These are phyloP conservation scores for Deilephila porcellus DNA, from an alignment of 2,888 invertebrate species.

Conservation along the genomic window DNA sequence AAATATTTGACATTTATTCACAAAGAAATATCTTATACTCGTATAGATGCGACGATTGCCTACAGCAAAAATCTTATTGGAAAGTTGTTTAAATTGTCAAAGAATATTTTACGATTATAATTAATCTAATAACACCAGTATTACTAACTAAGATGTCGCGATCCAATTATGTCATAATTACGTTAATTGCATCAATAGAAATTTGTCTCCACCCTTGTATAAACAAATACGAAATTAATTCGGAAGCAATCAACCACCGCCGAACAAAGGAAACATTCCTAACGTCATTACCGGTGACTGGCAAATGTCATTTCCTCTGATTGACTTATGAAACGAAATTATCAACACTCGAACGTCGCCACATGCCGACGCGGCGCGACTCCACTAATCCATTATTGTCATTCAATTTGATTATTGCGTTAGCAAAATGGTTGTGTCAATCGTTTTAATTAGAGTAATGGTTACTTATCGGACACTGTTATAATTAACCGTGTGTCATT, in stretches of 20 bases:
- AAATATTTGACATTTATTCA: too few relatives aligned
- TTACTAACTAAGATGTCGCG: neutral
- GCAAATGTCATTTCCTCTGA: constrained; percentile 11
- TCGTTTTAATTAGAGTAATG: constrained; percentile 47
- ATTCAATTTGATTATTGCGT: constrained; percentile 41
- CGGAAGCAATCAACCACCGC: neutral
- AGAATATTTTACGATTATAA: too few relatives aligned
- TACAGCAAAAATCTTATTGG: too few relatives aligned
- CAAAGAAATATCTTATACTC: too few relatives aligned
- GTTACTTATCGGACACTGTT: constrained; percentile 36
- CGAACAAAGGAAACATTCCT: constrained; percentile 17
- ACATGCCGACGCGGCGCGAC: constrained; percentile 5
- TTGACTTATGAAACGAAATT: constrained; percentile 3
- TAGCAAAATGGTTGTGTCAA: constrained; percentile 38
- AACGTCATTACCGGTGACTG: constrained; percentile 9
- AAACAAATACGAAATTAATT: neutral
- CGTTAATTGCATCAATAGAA: neutral
- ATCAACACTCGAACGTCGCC: constrained; percentile 27
- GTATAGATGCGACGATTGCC: too few relatives aligned
- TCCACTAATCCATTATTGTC: constrained; percentile 50
- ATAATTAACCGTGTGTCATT: neutral
- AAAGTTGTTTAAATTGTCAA: too few relatives aligned
- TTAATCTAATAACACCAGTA: too few relatives aligned
- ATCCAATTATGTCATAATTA: neutral
- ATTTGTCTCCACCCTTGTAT: too few relatives aligned